Percentiles rank a stretch among this genome's conserved stretches.
Evolutionary conservation across 2,113 vertebrate species (phyloP).

Genomic region (Psophia crepitans): DNA sequence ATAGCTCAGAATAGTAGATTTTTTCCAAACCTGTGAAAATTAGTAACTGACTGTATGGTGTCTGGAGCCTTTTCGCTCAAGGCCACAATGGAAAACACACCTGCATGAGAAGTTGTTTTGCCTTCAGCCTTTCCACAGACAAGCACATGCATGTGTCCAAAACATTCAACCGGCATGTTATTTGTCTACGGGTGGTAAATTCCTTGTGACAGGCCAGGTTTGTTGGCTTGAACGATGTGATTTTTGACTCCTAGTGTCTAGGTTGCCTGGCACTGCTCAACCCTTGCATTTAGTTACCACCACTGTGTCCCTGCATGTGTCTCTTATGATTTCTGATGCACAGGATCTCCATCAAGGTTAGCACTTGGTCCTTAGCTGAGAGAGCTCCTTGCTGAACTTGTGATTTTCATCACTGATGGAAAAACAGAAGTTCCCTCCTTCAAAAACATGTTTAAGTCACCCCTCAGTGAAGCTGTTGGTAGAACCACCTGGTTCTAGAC

Average conservation of each 20-base stretch:
- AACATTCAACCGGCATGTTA: fast-evolving
- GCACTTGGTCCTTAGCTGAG: not conserved
- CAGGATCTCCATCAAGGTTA: not conserved
- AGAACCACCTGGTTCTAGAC: not conserved
- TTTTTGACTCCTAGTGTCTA: not conserved
- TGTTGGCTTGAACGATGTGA: not conserved
- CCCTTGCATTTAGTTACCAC: not conserved
- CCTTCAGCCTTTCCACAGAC: not conserved
- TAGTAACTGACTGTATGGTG: not conserved
- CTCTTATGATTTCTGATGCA: not conserved
- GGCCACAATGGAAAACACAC: not conserved
- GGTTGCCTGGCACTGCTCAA: not conserved
- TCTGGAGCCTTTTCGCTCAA: not conserved
- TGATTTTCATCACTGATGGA: not conserved
- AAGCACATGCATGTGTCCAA: fast-evolving
- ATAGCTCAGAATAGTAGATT: not conserved
- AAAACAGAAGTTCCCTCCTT: not conserved
- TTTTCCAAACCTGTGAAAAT: not conserved
- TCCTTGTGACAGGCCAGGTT: not conserved
- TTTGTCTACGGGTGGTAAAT: no score
- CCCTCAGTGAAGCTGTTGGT: not conserved
- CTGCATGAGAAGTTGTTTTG: not conserved
- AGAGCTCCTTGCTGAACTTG: not conserved
- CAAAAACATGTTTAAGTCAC: not conserved
- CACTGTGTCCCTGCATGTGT: fast-evolving